Percentiles rank a stretch among this genome's conserved stretches.
Evolutionary conservation across 2,888 invertebrate species (phyloP).

Genomic region (Arctia plantaginis): DNA sequence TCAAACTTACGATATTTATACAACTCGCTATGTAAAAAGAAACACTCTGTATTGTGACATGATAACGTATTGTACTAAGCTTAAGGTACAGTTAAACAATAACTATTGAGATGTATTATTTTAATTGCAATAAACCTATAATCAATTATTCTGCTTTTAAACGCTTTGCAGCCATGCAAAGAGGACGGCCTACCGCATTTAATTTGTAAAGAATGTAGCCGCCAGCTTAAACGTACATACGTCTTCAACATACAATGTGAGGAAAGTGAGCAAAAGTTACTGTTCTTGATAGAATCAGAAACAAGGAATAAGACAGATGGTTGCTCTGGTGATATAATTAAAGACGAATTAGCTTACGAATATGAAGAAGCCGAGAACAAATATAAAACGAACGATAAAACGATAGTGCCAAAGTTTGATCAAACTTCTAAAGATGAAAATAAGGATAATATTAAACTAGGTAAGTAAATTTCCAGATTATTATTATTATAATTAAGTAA

Average conservation of each 20-base stretch:
- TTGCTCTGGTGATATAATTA: slow-evolving; percentile 26
- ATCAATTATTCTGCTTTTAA: slow-evolving; percentile 3
- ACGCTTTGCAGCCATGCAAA: slow-evolving; percentile 63
- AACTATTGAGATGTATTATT: neutral
- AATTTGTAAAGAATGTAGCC: slow-evolving; percentile 77
- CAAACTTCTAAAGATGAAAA: slow-evolving; percentile 45
- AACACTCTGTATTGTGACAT: slow-evolving; percentile 74
- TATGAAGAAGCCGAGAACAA: slow-evolving; percentile 31
- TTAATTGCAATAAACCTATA: neutral
- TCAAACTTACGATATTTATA: slow-evolving; percentile 74
- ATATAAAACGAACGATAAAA: slow-evolving; percentile 20
- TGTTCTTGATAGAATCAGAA: slow-evolving; percentile 50
- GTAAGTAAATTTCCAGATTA: slow-evolving; percentile 44
- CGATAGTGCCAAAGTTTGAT: slow-evolving; percentile 32
- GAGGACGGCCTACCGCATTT: slow-evolving; percentile 74
- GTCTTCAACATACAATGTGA: slow-evolving; percentile 74
- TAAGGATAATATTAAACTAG: slow-evolving; percentile 61
- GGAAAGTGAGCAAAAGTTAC: slow-evolving; percentile 70
- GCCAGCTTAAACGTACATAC: slow-evolving; percentile 72
- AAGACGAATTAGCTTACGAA: slow-evolving; percentile 37
- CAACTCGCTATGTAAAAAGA: slow-evolving; percentile 69
- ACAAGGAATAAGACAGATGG: slow-evolving; percentile 19
- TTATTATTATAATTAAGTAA: no score
- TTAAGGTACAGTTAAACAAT: slow-evolving; percentile 63
- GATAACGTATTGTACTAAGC: slow-evolving; percentile 73